These are phyloP conservation scores for Brachypodius melanocephalos DNA, from an alignment of 2,113 vertebrate genomes.

Conservation along the genomic window DNA sequence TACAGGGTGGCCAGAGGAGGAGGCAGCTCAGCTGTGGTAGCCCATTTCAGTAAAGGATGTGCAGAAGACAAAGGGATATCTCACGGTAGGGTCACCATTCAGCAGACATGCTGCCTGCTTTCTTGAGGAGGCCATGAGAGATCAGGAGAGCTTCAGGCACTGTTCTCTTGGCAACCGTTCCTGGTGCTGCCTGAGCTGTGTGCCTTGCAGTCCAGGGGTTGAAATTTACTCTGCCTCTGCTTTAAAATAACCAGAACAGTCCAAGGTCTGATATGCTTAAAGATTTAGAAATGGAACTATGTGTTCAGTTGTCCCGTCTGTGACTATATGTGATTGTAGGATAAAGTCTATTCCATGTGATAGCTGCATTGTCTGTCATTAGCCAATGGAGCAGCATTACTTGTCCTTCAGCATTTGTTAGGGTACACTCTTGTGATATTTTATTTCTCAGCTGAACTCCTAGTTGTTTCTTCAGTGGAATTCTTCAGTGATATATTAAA, in stretches of 20 bases:
- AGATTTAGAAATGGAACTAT: background rate
- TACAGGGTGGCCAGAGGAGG: background rate
- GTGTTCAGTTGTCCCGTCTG: background rate
- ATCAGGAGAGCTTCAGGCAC: background rate
- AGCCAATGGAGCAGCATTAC: background rate
- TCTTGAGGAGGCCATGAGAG: background rate
- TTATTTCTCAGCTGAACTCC: background rate
- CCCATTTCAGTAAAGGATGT: background rate
- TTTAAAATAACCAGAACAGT: background rate
- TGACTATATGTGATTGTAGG: background rate
- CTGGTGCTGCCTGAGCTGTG: background rate
- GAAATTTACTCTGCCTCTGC: background rate
- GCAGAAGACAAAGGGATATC: background rate
- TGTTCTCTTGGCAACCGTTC: background rate
- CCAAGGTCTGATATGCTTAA: background rate
- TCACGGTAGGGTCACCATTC: fast-evolving
- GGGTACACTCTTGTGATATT: background rate
- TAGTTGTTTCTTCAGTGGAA: background rate
- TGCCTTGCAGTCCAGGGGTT: background rate
- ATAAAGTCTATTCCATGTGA: background rate
- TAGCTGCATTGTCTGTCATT: background rate
- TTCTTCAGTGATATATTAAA: background rate
- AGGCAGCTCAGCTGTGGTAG: background rate
- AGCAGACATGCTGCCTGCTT: background rate
- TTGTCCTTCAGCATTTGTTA: background rate